These are phyloP conservation scores for Eriocheir sinensis DNA, from an alignment of 1,140 invertebrate genomes.

Conservation along the genomic window DNA sequence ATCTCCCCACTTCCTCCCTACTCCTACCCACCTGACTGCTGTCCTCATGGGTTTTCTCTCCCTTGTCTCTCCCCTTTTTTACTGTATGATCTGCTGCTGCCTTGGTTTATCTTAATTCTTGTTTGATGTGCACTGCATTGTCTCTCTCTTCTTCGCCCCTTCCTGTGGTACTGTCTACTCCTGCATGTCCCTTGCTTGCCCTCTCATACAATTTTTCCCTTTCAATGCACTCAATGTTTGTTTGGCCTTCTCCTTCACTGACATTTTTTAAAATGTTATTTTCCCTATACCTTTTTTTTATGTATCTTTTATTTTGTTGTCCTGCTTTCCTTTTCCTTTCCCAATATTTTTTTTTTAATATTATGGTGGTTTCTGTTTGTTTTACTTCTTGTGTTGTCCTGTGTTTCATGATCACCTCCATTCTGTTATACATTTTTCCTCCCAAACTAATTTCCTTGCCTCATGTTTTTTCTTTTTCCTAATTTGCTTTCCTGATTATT, in stretches of 20 bases:
- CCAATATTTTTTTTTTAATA: background rate
- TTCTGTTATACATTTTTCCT: background rate
- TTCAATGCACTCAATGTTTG: background rate
- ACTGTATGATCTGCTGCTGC: background rate
- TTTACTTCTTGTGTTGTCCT: background rate
- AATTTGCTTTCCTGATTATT: background rate
- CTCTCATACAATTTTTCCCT: background rate
- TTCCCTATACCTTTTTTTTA: background rate
- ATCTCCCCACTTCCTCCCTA: background rate
- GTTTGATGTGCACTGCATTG: background rate
- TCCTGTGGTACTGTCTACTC: background rate
- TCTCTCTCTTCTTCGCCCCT: background rate
- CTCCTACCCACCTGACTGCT: background rate
- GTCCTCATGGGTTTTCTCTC: background rate
- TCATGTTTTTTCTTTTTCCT: conserved; percentile 53
- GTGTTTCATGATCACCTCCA: background rate
- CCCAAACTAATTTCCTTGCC: background rate
- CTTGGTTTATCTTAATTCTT: background rate
- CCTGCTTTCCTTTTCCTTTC: background rate
- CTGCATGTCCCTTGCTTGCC: background rate
- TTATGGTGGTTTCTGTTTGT: background rate
- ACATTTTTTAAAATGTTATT: background rate
- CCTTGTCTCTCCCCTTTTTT: background rate
- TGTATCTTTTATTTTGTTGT: background rate
- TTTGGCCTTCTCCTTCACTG: background rate